A percentile compares a stretch with the other conserved stretches of the same genome.
Conservation (phyloP, 2,888 invertebrate genomes). For the Dynastes hyllus region DNA sequence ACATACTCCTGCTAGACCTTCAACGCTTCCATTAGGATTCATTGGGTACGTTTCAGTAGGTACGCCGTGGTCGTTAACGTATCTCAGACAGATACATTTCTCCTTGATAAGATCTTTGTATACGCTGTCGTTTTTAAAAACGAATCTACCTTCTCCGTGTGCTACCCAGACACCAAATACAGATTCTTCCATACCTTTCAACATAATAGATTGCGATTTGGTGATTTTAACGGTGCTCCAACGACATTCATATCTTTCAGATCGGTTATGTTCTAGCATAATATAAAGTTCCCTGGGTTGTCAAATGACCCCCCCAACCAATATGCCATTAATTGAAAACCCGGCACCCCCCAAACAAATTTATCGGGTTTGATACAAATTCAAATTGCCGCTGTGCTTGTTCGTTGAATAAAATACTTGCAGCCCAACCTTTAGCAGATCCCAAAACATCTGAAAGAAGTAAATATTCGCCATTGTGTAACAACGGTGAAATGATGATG, state of each 20-base stretch:
- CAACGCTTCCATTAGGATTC: constrained; percentile 93
- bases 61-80: constrained; percentile 85
- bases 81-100: constrained; percentile 83
- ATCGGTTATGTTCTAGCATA: constrained; percentile 88
- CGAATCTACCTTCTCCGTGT: constrained; percentile 94
- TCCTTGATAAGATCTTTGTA: constrained; percentile 73
- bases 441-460: constrained; percentile 87
- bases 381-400: constrained; percentile 84
- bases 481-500: background rate
- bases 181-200: constrained; percentile 90
- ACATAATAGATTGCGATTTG: constrained; percentile 86
- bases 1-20: constrained; percentile 92
- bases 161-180: constrained; percentile 96
- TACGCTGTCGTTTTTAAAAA: constrained; percentile 73
- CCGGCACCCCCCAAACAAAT: constrained; percentile 97
- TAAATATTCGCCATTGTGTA: background rate
- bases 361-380: constrained; percentile 81
- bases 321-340: constrained; percentile 97
- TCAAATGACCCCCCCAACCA: constrained; percentile 86
- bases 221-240: constrained; percentile 75
- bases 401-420: constrained; percentile 88
- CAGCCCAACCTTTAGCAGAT: constrained; percentile 99
- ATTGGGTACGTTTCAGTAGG: constrained; percentile 90
- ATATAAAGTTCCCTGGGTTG: constrained; percentile 74
- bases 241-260: constrained; percentile 89